phyloP scores from a whole-genome alignment of 2,888 invertebrate species.

The Parnassius orleans region DNA sequence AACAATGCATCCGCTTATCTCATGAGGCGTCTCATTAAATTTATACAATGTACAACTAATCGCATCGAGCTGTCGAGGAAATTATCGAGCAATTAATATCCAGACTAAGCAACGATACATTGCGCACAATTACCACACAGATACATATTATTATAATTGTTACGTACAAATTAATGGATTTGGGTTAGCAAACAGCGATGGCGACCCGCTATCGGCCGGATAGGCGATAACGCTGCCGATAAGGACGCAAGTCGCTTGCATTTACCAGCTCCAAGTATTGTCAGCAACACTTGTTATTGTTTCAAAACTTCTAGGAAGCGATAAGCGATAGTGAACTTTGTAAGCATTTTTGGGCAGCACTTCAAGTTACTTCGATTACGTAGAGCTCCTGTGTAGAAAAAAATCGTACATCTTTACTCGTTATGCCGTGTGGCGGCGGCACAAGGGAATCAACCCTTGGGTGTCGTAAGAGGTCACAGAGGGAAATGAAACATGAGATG shows the following conservation, averaged over 20 bases:
- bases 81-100: slow-evolving; percentile 2
- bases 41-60: no score
- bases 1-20: no score
- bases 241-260: slow-evolving; percentile 3
- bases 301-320: slow-evolving; percentile 37
- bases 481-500: no score
- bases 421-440: no score
- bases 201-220: slow-evolving; percentile 33
- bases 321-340: slow-evolving; percentile 32
- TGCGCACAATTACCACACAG: not conserved
- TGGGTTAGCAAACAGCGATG: slow-evolving; percentile 36
- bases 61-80: not conserved
- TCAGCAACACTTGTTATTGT: slow-evolving; percentile 32
- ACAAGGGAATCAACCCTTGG: no score
- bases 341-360: not conserved
- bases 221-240: slow-evolving; percentile 33
- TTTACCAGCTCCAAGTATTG: not conserved
- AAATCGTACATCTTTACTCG: no score
- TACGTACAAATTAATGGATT: slow-evolving; percentile 37
- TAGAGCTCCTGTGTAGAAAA: not conserved
- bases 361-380: not conserved
- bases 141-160: not conserved
- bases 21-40: no score
- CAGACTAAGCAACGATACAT: not conserved
- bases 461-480: no score